phyloP scores from a whole-genome alignment of 1,140 invertebrate species.

The Drosophila trapezifrons region DNA sequence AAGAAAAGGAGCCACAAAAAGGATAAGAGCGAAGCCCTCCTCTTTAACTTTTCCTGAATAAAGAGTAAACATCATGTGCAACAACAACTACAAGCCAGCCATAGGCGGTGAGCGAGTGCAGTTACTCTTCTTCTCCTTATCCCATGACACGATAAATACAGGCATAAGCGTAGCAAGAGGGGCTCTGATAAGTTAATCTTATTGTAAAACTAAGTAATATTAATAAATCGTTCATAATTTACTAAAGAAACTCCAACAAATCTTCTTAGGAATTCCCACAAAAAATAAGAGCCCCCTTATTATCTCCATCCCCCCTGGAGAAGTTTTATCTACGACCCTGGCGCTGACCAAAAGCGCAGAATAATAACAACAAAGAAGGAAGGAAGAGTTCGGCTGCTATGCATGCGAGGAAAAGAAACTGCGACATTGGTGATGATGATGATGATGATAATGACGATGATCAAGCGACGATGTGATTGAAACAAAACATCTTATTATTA shows the following conservation, averaged over 20 bases:
- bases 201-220: too few species aligned
- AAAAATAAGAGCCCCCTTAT: neutral
- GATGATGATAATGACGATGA: conserved; percentile 37
- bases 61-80: conserved; percentile 18
- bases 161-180: neutral
- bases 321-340: neutral
- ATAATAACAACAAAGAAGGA: neutral
- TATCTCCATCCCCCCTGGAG: neutral
- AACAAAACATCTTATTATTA: conserved; percentile 83
- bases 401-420: conserved; percentile 33
- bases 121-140: conserved; percentile 10
- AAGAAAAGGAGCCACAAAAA: conserved; percentile 21
- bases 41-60: conserved; percentile 10
- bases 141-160: conserved; percentile 18
- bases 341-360: neutral
- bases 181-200: neutral
- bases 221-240: too few species aligned
- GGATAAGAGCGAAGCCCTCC: conserved; percentile 12
- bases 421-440: conserved; percentile 24
- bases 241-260: too few species aligned
- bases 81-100: neutral
- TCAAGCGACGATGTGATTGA: conserved; percentile 80
- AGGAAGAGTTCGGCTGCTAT: conserved; percentile 10
- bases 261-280: too few species aligned
- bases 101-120: neutral